Base-by-base conservation (phyloP, 2,797 vertebrate genomes). In the Myiothlypis coronata region DNA sequence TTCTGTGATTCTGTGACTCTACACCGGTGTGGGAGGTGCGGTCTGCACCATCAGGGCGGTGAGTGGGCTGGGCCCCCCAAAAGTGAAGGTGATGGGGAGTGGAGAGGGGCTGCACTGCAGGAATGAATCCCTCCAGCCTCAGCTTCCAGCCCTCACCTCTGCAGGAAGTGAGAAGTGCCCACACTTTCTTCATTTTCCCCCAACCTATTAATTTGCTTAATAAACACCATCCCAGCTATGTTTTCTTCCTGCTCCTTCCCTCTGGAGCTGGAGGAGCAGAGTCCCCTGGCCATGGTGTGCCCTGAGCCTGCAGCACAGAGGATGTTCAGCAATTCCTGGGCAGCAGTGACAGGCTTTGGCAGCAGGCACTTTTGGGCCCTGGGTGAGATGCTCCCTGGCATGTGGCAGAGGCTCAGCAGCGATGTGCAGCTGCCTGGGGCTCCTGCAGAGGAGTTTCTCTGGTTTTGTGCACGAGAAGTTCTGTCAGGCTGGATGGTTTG, bases 161-260 rank as follows among this genome's bases (percentile, higher is more conserved):
- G 64, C 81, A 65, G 55, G 27, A 53, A 52, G 50, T 0, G 0
- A 90, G 56, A 76, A 89, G 30, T 64, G 68, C 65, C 60, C 57
- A 12, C 57, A 35, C 18, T 43, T 4, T 4, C n/a, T 49, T 78
- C n/a, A 0, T n/a, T 59, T 76, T 7, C 23, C 13, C 63, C 39
- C 56, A 53, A 2, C 71, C 87, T 57, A 64, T 85, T 91, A 67
- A 93, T 96, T 93, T 95, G 39, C 83, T 83, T 89, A 87, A 90
- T 82, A 96, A 90, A 87, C 47, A 41, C 19, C 3, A 60, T 60
- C 70, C 84, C 84, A 85, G 89, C 91, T 91, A 34, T 19, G 91
- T 67, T 94, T 92, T 72, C 44, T 72, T 60, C 59, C 70, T 47
- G 46, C 46, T 87, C 32, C 41, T 47, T 87, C 41, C 67, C 41